A percentile compares a stretch with the other conserved stretches of the same genome.
These are phyloP conservation scores for Zaprionus davidi DNA, from an alignment of 1,140 invertebrate genomes.

Conservation along the genomic window DNA sequence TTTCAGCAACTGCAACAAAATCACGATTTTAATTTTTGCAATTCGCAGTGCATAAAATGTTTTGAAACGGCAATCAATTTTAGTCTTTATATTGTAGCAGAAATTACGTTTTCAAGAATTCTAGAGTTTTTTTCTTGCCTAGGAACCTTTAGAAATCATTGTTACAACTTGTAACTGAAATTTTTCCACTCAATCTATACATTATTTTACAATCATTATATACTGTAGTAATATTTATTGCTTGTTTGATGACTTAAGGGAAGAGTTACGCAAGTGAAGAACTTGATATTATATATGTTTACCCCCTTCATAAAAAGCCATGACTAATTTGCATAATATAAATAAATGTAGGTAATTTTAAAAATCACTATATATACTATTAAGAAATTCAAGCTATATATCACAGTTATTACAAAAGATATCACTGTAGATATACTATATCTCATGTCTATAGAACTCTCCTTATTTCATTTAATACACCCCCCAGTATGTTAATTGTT, in stretches of 20 bases:
- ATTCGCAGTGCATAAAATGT: background rate
- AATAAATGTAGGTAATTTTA: background rate
- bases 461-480: background rate
- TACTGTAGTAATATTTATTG: background rate
- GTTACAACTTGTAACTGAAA: background rate
- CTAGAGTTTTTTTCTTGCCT: background rate
- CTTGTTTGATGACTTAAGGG: background rate
- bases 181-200: background rate
- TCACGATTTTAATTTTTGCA: background rate
- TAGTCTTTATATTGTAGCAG: background rate
- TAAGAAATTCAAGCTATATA: no score
- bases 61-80: background rate
- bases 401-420: no score
- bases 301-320: background rate
- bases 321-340: background rate
- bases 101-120: background rate
- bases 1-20: background rate
- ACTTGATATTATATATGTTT: background rate
- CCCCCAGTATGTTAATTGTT: background rate
- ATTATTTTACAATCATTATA: background rate
- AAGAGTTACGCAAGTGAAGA: background rate
- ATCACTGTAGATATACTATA: no score
- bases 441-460: background rate
- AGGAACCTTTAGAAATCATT: background rate
- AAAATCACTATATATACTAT: no score